These are phyloP conservation scores for Eupithecia subfuscata DNA, from an alignment of 2,888 invertebrate species.

Conservation along the genomic window DNA sequence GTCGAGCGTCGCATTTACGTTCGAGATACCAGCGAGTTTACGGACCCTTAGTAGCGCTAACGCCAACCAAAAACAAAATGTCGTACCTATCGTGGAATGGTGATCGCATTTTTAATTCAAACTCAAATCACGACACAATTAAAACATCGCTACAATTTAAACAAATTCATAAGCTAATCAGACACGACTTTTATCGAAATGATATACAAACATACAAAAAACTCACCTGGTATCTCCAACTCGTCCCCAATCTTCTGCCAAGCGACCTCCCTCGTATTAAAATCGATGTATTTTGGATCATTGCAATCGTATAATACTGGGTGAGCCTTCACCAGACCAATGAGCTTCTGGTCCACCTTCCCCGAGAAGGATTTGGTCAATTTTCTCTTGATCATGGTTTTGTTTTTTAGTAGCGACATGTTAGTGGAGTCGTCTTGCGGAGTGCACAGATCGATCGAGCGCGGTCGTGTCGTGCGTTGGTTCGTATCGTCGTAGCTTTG, in stretches of 20 bases:
- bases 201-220: not conserved
- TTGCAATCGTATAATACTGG: conserved; percentile 70
- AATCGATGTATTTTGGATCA: conserved; percentile 73
- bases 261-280: conserved; percentile 73
- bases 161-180: conserved; percentile 1
- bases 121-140: conserved; percentile 27
- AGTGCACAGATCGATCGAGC: conserved; percentile 44
- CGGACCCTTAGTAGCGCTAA: conserved; percentile 22
- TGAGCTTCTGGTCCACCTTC: conserved; percentile 65
- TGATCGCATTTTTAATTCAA: conserved; percentile 23
- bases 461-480: conserved; percentile 21
- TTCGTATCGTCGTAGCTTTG: no score
- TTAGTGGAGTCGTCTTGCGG: conserved; percentile 18
- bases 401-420: conserved; percentile 26
- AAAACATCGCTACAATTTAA: conserved; percentile 9
- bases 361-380: conserved; percentile 60
- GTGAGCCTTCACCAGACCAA: conserved; percentile 65
- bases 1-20: not conserved
- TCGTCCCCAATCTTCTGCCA: conserved; percentile 80
- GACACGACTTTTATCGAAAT: conserved; percentile 44
- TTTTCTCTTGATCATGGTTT: conserved; percentile 31
- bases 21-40: conserved; percentile 33
- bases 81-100: conserved; percentile 29
- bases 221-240: conserved; percentile 70
- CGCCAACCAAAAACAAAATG: conserved; percentile 25